Evolutionary conservation across 2,113 vertebrate species (phyloP).

Genomic region (Centropus unirufus): DNA sequence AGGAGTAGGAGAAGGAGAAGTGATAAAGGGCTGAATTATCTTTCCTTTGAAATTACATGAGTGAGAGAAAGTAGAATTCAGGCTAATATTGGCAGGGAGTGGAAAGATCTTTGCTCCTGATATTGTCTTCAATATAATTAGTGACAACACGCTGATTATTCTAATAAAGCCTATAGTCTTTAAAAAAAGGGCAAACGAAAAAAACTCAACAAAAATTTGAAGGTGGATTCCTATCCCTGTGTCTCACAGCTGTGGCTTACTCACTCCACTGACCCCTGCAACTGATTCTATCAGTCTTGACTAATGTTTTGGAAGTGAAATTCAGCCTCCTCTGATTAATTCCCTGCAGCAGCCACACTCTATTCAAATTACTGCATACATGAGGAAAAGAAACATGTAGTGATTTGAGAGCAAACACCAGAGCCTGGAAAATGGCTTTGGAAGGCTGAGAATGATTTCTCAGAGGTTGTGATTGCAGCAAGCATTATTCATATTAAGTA

Average conservation of each 20-base stretch:
- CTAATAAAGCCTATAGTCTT: not conserved
- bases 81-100: not conserved
- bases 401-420: conserved; percentile 55
- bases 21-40: not conserved
- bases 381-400: conserved; percentile 48
- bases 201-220: not conserved
- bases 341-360: conserved; percentile 1
- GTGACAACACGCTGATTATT: not conserved
- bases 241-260: not conserved
- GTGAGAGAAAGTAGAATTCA: not conserved
- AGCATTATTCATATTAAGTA: conserved; percentile 10
- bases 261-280: not conserved
- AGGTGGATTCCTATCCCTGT: not conserved
- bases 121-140: not conserved
- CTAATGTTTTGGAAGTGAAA: conserved; percentile 40
- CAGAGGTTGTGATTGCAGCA: not conserved
- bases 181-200: not conserved
- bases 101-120: not conserved
- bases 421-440: conserved; percentile 71
- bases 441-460: conserved; percentile 47
- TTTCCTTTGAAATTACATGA: not conserved
- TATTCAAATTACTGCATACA: conserved; percentile 30
- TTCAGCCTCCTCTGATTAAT: conserved; percentile 51
- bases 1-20: not conserved
- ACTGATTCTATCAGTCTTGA: not conserved